Base-by-base conservation (phyloP, 2,888 invertebrate genomes). In the Cerastoderma edule region DNA sequence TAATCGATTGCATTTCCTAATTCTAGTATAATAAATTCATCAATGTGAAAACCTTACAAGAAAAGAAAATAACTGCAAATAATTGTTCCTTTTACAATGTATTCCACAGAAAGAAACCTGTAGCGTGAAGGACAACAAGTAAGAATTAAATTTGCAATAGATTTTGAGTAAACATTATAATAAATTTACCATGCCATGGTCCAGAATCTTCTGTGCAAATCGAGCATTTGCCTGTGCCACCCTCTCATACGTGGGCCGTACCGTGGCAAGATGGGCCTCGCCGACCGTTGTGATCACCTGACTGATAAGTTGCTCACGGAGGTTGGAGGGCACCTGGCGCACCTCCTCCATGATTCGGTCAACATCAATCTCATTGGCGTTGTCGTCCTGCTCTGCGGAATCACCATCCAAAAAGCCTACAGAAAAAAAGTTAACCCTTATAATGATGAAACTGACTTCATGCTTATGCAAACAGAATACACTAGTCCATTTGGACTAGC, bases 171-270 rank as follows among this genome's bases (percentile, higher is more conserved):
- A n/a, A n/a, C n/a, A n/a, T n/a, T n/a, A 63, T 33, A 60, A 60
- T 35, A 35, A 19, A 79, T 86, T 83, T 67, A 88, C 88, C 80
- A 85, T 24, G 28, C 75, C 63, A 24, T 82, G 80, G n/a, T 79
- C 66, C 19, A 57, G 64, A 28, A 80, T 75, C 67, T 81, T 84
- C 54, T 83, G 70, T 22, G 73, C 74, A 28, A 87, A 73, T 65
- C 83, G 83, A 35, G 77, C 76, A 60, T 89, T 85, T 32, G 91
- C 89, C 46, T 88, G 89, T 4, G 69, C 77, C 8, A 92, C 89
- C 93, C 97, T 97, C 91, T 97, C 97, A 89, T 96, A 95, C 90
- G 98, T 98, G 94, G 98, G 98, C 93, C 97, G 98, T 94, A 98
- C 98, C 87, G 99, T 99, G 93, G 97, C 97, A 91, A 97, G 95